phyloP scores from a whole-genome alignment of 2,888 invertebrate species.

The Tetanocera ferruginea region DNA sequence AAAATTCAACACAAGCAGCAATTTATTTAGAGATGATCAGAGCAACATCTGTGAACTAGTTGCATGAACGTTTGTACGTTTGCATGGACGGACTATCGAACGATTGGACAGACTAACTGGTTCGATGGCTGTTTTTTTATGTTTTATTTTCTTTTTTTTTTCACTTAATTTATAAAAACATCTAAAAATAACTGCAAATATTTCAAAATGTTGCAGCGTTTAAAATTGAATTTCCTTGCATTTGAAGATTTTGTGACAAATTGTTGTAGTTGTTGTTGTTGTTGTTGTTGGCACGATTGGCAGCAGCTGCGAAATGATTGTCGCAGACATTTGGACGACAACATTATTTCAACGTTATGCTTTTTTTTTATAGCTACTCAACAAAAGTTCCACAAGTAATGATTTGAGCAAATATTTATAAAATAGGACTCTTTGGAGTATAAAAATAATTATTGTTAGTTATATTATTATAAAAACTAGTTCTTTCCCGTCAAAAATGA shows the following conservation, averaged over 20 bases:
- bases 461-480: too few relatives aligned
- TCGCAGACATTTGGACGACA: conserved; percentile 25
- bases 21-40: conserved; percentile 28
- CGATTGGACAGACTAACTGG: background rate
- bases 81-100: background rate
- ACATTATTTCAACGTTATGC: background rate
- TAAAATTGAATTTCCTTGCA: background rate
- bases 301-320: conserved; percentile 11
- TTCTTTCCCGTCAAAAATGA: too few relatives aligned
- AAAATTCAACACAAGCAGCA: conserved; percentile 2
- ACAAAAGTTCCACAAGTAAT: too few relatives aligned
- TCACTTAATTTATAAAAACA: background rate
- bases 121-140: background rate
- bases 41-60: conserved; percentile 24
- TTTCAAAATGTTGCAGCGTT: background rate
- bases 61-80: background rate
- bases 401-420: background rate
- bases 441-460: too few relatives aligned
- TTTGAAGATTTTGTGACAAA: conserved; percentile 26
- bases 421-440: too few relatives aligned
- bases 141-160: background rate
- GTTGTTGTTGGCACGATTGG: conserved; percentile 1
- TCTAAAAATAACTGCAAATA: background rate
- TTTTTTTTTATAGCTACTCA: too few relatives aligned
- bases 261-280: conserved; percentile 2